Base-by-base conservation (phyloP, 2,797 vertebrate species). In the Luscinia luscinia region DNA sequence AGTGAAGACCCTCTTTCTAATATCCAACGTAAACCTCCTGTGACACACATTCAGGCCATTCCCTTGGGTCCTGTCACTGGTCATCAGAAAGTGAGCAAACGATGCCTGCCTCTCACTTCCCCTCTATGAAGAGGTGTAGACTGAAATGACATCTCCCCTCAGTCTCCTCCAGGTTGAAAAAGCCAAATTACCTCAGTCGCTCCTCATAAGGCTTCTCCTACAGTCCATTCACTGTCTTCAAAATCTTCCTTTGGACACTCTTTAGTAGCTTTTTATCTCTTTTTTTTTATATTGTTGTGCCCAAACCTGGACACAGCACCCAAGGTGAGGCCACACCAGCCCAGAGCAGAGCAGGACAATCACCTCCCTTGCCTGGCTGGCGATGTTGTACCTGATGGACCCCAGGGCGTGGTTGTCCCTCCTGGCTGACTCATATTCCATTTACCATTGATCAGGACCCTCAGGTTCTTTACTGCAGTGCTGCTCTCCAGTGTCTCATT, bases 361-460 rank as follows among this genome's bases (percentile, higher is more conserved):
- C 19, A 5, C 11, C 22, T 21, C 19, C 20, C 4, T 38, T 3
- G 7, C 27, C 27, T 12, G 3, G 19, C 36, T 36, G 32, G 4
- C 0, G 1, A 7, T 55, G 32, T 7, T 41, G 15, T 36, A 8
- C 41, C 15, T 55, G 55, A 62, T 49, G 30, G 2, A 19, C 12
- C 4, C 5, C 7, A 32, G 10, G 26, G 48, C 12, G 41, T 0
- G 1, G 12, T 0, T 61, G 21, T 3, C 6, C 10, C 11, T 81
- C 26, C 21, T 75, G 41, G 11, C 6, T 67, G 40, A 23, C 21
- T 67, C 23, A 15, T 41, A 75, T 24, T 75, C 26, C 13, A 17
- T 11, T 62, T 75, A 5, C 15, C 15, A 59, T 46, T 1, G 5
- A 30, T 4, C 6, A 54, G 40, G 18, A 41, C 2, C 6, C 22